Evolutionary conservation across 2,797 vertebrate genomes (phyloP), one percentile per base, ranked within the genome.

Genomic region (Myotis pilosus): DNA sequence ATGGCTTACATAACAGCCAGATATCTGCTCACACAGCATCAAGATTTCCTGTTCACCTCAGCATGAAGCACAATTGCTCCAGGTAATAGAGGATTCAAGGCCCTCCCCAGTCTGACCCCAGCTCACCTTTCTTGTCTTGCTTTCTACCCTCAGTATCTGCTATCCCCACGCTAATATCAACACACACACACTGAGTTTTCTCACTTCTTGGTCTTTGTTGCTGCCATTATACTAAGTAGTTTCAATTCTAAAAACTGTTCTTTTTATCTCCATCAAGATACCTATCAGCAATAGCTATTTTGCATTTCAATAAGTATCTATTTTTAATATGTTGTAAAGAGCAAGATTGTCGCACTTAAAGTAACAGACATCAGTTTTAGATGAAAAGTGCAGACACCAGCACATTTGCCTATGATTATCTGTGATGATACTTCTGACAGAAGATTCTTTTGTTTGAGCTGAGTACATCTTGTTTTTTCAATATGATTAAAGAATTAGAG

Each of bases 371-470:
- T 85, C n/a, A 87, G n/a, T 85, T 78, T 82, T 25, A 92, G 76
- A 44, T 75, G 36, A 51, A 74, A 84, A 78, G 44, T 36, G 6
- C 12, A 78, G 23, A 55, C 12, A 41, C 13, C 6, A 15, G 2
- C 23, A 9, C 28, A 11, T 89, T 96, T 66, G 51, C 51, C 17
- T 89, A 30, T 91, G 66, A 64, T 87, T 83, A 47, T 78, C 53
- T 85, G 47, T 71, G 79, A 53, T 89, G 44, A 38, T 68, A 33
- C 44, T 84, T 82, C 33, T 68, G n/a, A 79, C 23, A 84, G 71
- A 87, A 91, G n/a, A 62, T 47, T 85, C 33, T 83, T 87, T 95
- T 79, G 7, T 81, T 78, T 80, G 28, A 93, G 33, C 36, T 87
- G 20, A 86, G 36, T 11, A 0, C 13, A 51, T 44, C 55, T 82